Evolutionary conservation across 2,113 vertebrate species (phyloP).

Genomic region (Ptilorrhoa leucosticta): DNA sequence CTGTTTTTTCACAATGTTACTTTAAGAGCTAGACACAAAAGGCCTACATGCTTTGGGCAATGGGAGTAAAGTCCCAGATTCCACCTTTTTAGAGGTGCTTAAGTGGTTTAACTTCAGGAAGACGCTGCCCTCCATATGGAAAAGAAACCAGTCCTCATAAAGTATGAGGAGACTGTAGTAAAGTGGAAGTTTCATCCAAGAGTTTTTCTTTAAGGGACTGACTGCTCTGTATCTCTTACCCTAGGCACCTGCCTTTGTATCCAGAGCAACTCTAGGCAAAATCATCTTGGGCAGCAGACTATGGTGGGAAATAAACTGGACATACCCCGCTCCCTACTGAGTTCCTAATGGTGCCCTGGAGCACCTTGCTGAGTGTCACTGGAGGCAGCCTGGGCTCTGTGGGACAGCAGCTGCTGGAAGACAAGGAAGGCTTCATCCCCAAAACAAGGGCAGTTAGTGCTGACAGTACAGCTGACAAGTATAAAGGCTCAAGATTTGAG

Average conservation of each 20-base stretch:
- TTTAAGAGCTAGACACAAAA: background rate
- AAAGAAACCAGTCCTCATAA: background rate
- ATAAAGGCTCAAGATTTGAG: background rate
- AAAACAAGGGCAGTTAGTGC: background rate
- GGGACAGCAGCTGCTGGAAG: background rate
- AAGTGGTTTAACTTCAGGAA: background rate
- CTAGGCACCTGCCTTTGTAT: background rate
- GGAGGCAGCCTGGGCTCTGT: background rate
- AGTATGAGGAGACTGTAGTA: background rate
- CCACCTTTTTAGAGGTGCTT: background rate
- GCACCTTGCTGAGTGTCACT: background rate
- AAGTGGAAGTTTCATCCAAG: background rate
- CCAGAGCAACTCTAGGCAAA: background rate
- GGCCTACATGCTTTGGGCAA: background rate
- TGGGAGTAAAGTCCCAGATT: background rate
- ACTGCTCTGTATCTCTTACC: background rate
- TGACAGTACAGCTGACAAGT: background rate
- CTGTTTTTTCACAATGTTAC: background rate
- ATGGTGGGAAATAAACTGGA: background rate
- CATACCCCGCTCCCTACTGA: fast-evolving
- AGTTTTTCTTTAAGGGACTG: background rate
- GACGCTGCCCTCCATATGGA: background rate
- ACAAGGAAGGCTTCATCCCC: background rate
- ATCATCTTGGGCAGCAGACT: background rate
- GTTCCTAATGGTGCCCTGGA: background rate